Percentiles rank a stretch among this genome's conserved stretches.
Evolutionary conservation across 2,113 vertebrate species (phyloP).

Genomic region (Pollimyrus isidori): DNA sequence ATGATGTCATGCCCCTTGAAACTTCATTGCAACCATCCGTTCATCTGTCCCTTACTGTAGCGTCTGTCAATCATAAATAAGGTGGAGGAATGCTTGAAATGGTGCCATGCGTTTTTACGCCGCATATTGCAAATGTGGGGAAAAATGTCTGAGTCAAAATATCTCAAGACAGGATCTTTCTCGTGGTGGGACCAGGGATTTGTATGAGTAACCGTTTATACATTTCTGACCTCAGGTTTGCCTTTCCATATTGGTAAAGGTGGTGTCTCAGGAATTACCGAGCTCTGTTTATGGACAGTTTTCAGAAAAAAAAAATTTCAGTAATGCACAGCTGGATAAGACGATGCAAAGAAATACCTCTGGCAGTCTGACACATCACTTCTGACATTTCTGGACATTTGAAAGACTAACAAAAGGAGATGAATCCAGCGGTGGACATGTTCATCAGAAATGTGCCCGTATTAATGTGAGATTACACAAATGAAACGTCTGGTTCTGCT

Average conservation of each 20-base stretch:
- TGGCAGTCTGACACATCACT: conserved; percentile 55
- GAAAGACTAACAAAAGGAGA: not conserved
- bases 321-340: conserved; percentile 22
- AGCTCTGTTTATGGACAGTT: conserved; percentile 32
- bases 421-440: not conserved
- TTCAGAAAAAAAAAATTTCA: conserved; percentile 29
- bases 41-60: not conserved
- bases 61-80: conserved; percentile 28
- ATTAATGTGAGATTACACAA: not conserved
- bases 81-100: conserved; percentile 25
- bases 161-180: conserved; percentile 6
- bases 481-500: not conserved
- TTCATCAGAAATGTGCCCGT: not conserved
- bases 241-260: conserved; percentile 47
- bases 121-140: not conserved
- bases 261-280: conserved; percentile 44
- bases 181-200: conserved; percentile 11
- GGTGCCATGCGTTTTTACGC: not conserved
- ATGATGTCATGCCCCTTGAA: not conserved
- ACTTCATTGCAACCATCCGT: not conserved
- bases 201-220: conserved; percentile 24
- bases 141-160: not conserved
- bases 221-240: conserved; percentile 49
- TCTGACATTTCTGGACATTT: conserved; percentile 29
- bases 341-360: conserved; percentile 50